A percentile compares a stretch with the other conserved stretches of the same genome.
Conservation (phyloP, 1,140 invertebrate genomes). For the Heliconius hewitsoni region DNA sequence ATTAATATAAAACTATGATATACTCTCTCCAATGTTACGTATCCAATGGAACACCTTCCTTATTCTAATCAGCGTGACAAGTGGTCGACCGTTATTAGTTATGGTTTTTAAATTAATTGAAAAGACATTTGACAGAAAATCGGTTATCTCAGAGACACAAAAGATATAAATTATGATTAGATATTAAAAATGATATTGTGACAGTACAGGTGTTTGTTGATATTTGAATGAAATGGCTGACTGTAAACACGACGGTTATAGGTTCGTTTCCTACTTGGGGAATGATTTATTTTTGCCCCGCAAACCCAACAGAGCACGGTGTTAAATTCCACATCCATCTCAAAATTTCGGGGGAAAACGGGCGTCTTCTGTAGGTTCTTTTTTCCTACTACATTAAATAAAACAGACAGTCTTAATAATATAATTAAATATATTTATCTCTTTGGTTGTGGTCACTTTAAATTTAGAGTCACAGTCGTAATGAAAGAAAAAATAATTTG, state of each 20-base stretch:
- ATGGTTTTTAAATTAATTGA: conserved; percentile 2
- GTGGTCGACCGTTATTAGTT: not conserved
- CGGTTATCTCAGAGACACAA: not conserved
- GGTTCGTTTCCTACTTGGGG: too few species aligned
- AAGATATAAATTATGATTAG: not conserved
- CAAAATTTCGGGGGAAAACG: too few species aligned
- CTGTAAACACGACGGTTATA: too few species aligned
- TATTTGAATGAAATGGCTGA: too few species aligned
- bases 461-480: not conserved
- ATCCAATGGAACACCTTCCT: not conserved
- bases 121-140: not conserved
- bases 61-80: conserved; percentile 11
- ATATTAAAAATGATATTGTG: not conserved
- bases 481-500: conserved; percentile 8
- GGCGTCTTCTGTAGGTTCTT: too few species aligned
- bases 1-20: not conserved
- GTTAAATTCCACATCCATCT: too few species aligned
- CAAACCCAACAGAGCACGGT: too few species aligned
- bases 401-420: not conserved
- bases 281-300: too few species aligned
- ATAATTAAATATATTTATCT: not conserved
- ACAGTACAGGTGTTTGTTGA: too few species aligned
- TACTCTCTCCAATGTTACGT: not conserved
- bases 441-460: not conserved
- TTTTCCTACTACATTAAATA: too few species aligned